Evolutionary conservation across 2,797 vertebrate species (phyloP), one percentile per base, ranked within the genome.

Genomic region (Gobio occitaniae): DNA sequence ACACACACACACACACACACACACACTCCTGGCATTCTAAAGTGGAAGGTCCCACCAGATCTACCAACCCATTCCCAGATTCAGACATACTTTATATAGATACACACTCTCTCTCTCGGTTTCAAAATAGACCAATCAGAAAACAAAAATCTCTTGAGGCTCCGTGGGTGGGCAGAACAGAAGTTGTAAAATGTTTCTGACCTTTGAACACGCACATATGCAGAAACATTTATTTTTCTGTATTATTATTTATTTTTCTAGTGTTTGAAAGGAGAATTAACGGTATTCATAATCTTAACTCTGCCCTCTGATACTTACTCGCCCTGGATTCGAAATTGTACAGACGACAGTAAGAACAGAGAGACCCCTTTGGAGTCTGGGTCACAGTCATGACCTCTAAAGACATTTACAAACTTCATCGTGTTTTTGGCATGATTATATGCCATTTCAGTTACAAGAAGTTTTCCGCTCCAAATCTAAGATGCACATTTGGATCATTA

Each of bases 401-500:
- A 29, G 6, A 15, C 6, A 76, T 41, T 83, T 7, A 41, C 32
- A 66, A 83, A 52, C 29, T 32, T 16, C 5, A 32, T 44, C 15
- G 6, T 48, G 80, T 32, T 29, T 72, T 25, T 72, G 12, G 72
- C 80, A 71, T 59, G 71, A 59, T 71, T 70, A 36, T 16, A 21
- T 36, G 17, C 16, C 16, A 47, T 82, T 48, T 72, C 38, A 63
- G 47, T 65, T 6, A 19, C 44, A 75, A 83, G 50, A 50, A 29
- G 1, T 5, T 29, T 25, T 36, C 13, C 25, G 4, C 15, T 19
- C 29, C 12, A 11, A 74, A 74, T 36, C 44, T 92, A 93, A 93
- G 94, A 95, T 95, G 94, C 94, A 88, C 93, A 96, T 96, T 95
- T 93, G 0, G 93, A 94, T 93, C 92, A 92, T 93, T 94, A 93